A percentile compares a stretch with the other conserved stretches of the same genome.
These are phyloP conservation scores for Neoseiulus cucumeris DNA, from an alignment of 1,140 invertebrate genomes.

Conservation along the genomic window DNA sequence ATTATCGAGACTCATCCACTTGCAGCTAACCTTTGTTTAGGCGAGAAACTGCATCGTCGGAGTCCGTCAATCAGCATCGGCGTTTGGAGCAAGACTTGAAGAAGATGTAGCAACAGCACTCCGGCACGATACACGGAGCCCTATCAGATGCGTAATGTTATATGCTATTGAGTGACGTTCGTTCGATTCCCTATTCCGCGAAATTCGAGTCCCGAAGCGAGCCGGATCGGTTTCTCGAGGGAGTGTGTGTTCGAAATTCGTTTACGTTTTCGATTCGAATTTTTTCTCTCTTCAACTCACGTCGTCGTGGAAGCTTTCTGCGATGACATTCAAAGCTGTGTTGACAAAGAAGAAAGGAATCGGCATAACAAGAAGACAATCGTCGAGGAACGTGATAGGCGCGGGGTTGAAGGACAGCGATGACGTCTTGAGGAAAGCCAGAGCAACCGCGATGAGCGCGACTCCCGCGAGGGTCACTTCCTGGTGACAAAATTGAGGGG, in stretches of 20 bases:
- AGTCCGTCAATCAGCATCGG: slow-evolving; percentile 53
- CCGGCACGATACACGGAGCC: too few species aligned
- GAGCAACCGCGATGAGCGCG: slow-evolving; percentile 29
- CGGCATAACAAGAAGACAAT: slow-evolving; percentile 45
- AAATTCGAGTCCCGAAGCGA: too few species aligned
- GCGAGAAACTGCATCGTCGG: slow-evolving; percentile 42
- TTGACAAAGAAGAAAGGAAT: slow-evolving; percentile 51
- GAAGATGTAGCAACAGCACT: not conserved
- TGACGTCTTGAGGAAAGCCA: slow-evolving; percentile 34
- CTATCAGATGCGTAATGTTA: too few species aligned
- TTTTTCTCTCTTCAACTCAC: not conserved
- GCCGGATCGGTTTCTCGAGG: too few species aligned
- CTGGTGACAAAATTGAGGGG: not conserved
- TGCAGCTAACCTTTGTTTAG: slow-evolving; percentile 35
- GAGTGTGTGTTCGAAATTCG: too few species aligned
- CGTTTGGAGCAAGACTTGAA: slow-evolving; percentile 36
- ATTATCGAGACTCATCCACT: too few species aligned
- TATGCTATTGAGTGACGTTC: too few species aligned
- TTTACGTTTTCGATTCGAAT: too few species aligned
- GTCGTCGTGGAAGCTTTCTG: not conserved
- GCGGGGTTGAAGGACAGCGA: slow-evolving; percentile 42
- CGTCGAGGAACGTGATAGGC: slow-evolving; percentile 43
- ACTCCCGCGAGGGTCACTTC: slow-evolving; percentile 17
- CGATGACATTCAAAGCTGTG: slow-evolving; percentile 34
- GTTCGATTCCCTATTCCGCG: too few species aligned